These are phyloP conservation scores for Lytechinus pictus DNA, from an alignment of 35 echinoderm and acorn worm genomes.

Conservation along the genomic window DNA sequence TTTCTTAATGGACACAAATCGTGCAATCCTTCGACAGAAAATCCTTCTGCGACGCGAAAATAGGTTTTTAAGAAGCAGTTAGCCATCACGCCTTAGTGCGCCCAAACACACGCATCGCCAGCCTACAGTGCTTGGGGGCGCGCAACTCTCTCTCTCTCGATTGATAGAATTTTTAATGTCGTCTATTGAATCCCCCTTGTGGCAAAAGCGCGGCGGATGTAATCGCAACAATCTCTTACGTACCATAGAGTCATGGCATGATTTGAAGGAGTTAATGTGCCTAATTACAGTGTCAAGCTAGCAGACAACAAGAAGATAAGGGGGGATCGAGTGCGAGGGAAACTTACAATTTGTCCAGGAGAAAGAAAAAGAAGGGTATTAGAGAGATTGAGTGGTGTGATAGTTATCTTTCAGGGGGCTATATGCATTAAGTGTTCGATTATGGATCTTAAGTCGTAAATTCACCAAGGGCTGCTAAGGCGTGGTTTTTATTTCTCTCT, in stretches of 20 bases:
- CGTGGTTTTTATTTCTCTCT: conserved; percentile 16
- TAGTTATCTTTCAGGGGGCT: conserved; percentile 41
- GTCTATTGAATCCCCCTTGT: not conserved
- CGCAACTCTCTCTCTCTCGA: not conserved
- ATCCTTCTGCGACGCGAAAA: not conserved
- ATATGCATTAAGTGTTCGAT: conserved; percentile 47
- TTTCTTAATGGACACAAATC: conserved; percentile 41
- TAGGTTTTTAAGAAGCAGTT: conserved; percentile 17
- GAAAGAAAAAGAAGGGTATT: not conserved
- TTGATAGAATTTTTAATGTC: conserved; percentile 46
- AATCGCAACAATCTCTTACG: conserved; percentile 17
- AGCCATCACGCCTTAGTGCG: not conserved
- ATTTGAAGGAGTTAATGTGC: conserved; percentile 25
- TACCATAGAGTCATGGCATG: conserved; percentile 3
- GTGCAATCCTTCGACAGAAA: not conserved
- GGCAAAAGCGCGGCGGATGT: not conserved
- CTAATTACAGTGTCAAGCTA: conserved; percentile 36
- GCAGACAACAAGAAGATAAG: not conserved
- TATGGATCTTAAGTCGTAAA: conserved; percentile 32
- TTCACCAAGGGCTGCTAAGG: conserved; percentile 21
- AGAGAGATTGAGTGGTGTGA: conserved; percentile 35
- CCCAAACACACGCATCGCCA: not conserved
- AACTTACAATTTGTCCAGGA: conserved; percentile 33
- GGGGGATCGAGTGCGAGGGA: not conserved
- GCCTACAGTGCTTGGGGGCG: not conserved